Base-by-base conservation (phyloP, 2,888 invertebrate genomes). In the Dolichopus griseipennis region DNA sequence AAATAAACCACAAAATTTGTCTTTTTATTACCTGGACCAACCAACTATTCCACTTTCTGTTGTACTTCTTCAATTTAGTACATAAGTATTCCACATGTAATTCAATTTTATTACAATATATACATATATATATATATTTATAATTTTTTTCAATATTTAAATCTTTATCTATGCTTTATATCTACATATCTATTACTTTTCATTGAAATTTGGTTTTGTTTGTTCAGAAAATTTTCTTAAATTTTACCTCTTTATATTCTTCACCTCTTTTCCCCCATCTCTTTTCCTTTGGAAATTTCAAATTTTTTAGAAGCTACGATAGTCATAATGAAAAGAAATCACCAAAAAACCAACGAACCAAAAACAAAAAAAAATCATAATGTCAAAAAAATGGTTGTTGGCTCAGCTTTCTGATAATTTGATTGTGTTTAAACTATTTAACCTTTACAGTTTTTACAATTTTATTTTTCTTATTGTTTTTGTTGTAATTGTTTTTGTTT, bases 351-450 rank as follows among this genome's bases (percentile, higher is more conserved):
- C 9, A 52, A 52, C 15, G 2, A 52, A 52, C 2, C 52, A 52
- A 52, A 18, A 52, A 52, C 8, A 52, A 18, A 52, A 52, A 52
- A 52, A 52, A 52, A 52, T 3, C 27, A 27, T 27, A 27, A 27
- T 27, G 5, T 27, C 27, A 27, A 27, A n/a, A n/a, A n/a, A 52
- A 18, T 52, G 52, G 15, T 52, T 52, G 52, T 52, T 52, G 52
- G 52, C 52, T 52, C 52, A 52, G 52, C 52, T 52, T 52, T 52
- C 52, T 52, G 52, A 52, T 52, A 52, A 52, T 52, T 52, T 52
- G 52, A 52, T 52, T 52, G 52, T 52, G 52, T 52, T 27, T 52
- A 52, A 52, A 52, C 52, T 52, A 52, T 52, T 52, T 52, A 52
- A 52, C 52, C 52, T 52, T 52, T 52, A 12, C 18, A 15, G 6